These are phyloP conservation scores for Micrasema longulum DNA, from an alignment of 1,140 invertebrate species.

Conservation along the genomic window DNA sequence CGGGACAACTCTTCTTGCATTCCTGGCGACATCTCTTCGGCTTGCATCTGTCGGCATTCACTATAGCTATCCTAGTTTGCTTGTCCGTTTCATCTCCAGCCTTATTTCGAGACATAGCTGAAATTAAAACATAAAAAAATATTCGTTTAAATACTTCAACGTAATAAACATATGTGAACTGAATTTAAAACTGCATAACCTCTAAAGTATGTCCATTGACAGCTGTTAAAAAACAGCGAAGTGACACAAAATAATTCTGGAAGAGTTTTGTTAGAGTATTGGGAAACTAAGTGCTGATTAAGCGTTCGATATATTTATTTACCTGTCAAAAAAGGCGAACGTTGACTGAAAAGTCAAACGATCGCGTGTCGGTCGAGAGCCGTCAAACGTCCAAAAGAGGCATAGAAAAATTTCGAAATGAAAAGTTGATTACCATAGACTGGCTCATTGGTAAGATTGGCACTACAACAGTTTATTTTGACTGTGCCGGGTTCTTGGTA, in stretches of 20 bases:
- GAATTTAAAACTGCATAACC: slow-evolving; percentile 28
- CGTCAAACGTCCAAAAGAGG: slow-evolving; percentile 24
- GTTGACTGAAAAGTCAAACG: slow-evolving; percentile 47
- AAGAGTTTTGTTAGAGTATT: not conserved
- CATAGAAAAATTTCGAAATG: slow-evolving; percentile 17
- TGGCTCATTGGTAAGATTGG: no score
- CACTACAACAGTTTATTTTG: no score
- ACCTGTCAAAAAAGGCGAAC: slow-evolving; percentile 46
- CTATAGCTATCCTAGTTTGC: slow-evolving; percentile 97
- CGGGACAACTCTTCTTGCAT: slow-evolving; percentile 98
- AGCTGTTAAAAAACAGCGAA: not conserved
- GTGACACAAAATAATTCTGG: not conserved
- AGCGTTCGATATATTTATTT: slow-evolving; percentile 17
- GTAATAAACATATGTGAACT: slow-evolving; percentile 25
- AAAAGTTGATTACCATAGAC: no score
- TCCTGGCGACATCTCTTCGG: slow-evolving; percentile 99
- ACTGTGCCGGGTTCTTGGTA: no score
- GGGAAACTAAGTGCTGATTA: not conserved
- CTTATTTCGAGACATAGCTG: slow-evolving; percentile 80
- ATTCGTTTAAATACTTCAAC: not conserved
- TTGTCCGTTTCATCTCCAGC: slow-evolving; percentile 88
- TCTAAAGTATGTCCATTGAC: slow-evolving; percentile 6
- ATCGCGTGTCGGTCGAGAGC: slow-evolving; percentile 39
- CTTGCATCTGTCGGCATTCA: slow-evolving; percentile 98
- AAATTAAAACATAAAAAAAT: not conserved